Evolutionary conservation across 2,113 vertebrate species (phyloP).

Genomic region (Lasiurus cinereus): DNA sequence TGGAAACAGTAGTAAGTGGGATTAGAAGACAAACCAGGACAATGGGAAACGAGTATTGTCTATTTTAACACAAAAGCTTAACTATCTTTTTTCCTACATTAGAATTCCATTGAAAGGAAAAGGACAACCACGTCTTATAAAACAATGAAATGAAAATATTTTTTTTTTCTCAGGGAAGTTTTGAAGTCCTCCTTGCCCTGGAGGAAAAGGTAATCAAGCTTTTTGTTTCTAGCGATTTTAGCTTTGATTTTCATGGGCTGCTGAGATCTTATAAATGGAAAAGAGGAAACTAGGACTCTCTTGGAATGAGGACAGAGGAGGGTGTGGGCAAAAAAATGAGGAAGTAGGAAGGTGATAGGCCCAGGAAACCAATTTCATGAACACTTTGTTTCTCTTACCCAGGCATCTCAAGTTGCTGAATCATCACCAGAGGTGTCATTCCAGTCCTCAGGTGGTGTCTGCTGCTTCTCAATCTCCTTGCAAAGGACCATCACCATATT

Average conservation of each 20-base stretch:
- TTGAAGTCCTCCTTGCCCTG: not conserved
- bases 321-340: not conserved
- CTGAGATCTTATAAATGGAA: not conserved
- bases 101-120: not conserved
- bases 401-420: not conserved
- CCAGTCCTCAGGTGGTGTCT: not conserved
- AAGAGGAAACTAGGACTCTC: not conserved
- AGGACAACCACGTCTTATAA: not conserved
- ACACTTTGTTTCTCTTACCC: not conserved
- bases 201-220: not conserved
- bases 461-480: too few relatives aligned
- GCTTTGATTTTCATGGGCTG: slow-evolving; percentile 1
- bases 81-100: not conserved
- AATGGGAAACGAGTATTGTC: not conserved
- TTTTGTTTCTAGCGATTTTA: not conserved
- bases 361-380: not conserved
- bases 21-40: not conserved
- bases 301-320: not conserved
- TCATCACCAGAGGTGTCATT: too few relatives aligned
- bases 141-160: not conserved
- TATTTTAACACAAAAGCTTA: not conserved
- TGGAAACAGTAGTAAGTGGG: not conserved
- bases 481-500: not conserved
- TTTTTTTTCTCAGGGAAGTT: not conserved
- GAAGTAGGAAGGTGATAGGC: not conserved